Evolutionary conservation across 2,797 vertebrate species (phyloP), one percentile per base, ranked within the genome.

Genomic region (Austrolebias charrua): DNA sequence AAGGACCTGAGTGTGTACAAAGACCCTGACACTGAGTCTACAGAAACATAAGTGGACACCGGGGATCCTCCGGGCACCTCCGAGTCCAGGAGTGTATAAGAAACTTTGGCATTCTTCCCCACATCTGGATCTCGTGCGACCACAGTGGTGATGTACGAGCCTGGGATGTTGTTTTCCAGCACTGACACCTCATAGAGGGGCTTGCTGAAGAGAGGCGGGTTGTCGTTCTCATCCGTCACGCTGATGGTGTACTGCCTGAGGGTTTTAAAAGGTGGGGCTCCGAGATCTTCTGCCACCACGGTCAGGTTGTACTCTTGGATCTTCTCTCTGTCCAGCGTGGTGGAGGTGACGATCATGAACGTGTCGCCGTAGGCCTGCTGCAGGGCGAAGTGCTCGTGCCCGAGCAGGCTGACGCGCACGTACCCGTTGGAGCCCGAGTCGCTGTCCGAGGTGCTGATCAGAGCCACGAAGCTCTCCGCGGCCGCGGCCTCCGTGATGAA

Each of bases 151-250:
- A 94, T 78, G 50, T 92, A 93, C 2, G 93, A 92, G 1, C 93
- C 93, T 0, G 93, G 92, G 1, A 90, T 87, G 43, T 94, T 94
- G 33, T 94, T 94, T 70, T 94, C 94, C 1, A 86, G 33, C 7
- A 92, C 84, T 0, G 92, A 92, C n/a, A 93, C 87, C 58, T 94
- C 93, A 62, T 92, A 93, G 1, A 86, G n/a, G 0, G 84, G 13
- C 69, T 92, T 92, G 8, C 90, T 91, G 63, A 94, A 94, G 13
- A 85, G 67, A 2, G 93, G 93, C 0, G 85, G 45, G 65, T 94
- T 94, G 86, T 94, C 93, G 24, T 95, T 95, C 76, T 94, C 92
- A 28, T 94, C 92, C 0, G 87, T 92, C 0, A 94, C 89, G 11
- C 89, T 80, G 47, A 95, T 90, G 0, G 90, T 93, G 20, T 94